These are phyloP conservation scores for Callocephalon fimbriatum DNA, from an alignment of 2,113 vertebrate genomes.

Conservation along the genomic window DNA sequence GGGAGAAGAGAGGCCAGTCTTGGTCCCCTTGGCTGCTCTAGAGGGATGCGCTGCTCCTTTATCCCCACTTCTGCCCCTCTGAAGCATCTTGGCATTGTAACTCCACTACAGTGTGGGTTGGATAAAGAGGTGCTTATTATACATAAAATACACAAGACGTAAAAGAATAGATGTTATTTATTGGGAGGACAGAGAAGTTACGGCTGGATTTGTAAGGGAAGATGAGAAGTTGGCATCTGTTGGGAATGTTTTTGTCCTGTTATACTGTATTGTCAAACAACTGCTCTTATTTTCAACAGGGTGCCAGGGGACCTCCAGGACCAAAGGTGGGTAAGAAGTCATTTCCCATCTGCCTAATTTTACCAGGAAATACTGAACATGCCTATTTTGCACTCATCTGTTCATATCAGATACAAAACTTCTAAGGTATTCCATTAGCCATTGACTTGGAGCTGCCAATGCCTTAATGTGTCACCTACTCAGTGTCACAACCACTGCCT, in stretches of 20 bases:
- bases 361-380: background rate
- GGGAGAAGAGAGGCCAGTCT: background rate
- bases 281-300: conserved; percentile 71
- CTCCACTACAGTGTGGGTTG: background rate
- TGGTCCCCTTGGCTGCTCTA: background rate
- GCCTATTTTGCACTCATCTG: accelerated
- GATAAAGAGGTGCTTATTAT: background rate
- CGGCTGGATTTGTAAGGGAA: background rate
- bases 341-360: background rate
- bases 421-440: background rate
- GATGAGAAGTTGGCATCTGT: background rate
- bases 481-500: background rate
- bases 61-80: background rate
- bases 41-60: background rate
- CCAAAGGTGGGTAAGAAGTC: conserved; percentile 78
- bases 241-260: background rate
- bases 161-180: background rate
- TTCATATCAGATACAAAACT: background rate
- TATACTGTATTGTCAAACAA: background rate
- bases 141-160: background rate
- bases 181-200: background rate
- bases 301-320: conserved; percentile 83
- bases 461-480: background rate
- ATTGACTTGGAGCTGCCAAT: background rate
- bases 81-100: background rate